Conservation (phyloP, 1,140 invertebrate species). For the Drosophila nikananu region DNA sequence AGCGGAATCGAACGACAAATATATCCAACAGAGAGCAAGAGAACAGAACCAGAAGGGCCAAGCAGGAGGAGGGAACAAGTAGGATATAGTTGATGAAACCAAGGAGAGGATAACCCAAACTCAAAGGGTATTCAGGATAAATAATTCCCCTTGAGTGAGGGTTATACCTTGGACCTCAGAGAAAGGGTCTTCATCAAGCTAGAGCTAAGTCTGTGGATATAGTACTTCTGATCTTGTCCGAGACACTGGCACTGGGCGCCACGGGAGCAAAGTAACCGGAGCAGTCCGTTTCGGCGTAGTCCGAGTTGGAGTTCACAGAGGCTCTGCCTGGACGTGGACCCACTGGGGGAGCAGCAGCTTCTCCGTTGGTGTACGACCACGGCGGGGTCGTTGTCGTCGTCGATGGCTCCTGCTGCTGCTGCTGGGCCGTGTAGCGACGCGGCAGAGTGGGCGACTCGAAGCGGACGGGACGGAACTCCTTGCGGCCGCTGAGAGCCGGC, state of each 20-base stretch:
- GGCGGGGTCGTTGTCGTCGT: constrained; percentile 62
- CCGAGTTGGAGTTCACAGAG: constrained; percentile 62
- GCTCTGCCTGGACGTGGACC: constrained; percentile 26
- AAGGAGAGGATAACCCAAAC: not conserved
- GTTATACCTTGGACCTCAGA: not conserved
- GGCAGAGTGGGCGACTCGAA: constrained; percentile 90
- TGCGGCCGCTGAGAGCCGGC: constrained; percentile 87
- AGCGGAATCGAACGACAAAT: constrained; percentile 17
- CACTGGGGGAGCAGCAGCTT: constrained; percentile 18
- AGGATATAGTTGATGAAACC: not conserved
- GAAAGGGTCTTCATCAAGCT: too few species aligned
- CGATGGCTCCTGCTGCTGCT: constrained; percentile 38
- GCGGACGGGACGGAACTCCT: constrained; percentile 91
- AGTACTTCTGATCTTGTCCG: constrained; percentile 83
- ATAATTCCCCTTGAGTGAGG: not conserved
- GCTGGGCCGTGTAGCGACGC: constrained; percentile 84
- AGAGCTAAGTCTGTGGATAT: not conserved
- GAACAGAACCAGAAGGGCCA: not conserved
- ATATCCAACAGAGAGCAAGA: not conserved
- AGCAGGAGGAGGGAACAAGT: constrained; percentile 19
- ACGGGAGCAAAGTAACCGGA: constrained; percentile 65
- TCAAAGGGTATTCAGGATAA: not conserved
- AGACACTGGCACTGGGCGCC: constrained; percentile 70
- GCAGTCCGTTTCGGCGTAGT: constrained; percentile 84
- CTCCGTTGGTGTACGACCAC: constrained; percentile 63